Evolutionary conservation across 2,113 vertebrate species (phyloP), one percentile per base, ranked within the genome.

Genomic region (Kobus ellipsiprymnus): DNA sequence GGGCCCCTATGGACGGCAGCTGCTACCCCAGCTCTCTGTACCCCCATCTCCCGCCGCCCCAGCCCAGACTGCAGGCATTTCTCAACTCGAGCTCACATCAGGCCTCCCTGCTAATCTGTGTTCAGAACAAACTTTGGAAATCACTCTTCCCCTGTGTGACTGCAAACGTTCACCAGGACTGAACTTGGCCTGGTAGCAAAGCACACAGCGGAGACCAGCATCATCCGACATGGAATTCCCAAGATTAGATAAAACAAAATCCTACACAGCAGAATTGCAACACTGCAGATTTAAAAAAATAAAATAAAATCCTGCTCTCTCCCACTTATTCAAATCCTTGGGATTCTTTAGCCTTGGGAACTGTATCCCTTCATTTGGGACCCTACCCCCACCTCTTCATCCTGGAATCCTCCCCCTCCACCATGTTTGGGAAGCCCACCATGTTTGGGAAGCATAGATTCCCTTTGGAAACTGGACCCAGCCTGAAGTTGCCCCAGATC

Each of bases 1-100:
- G 33, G 33, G 30, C 4, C 17, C 25, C 48, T 8, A 0, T 10
- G 2, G 29, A 33, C 0, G 0, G 50, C 8, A 9, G 3, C 25
- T 29, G 17, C 81, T 44, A 30, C 21, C 52, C 21, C 10, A 17
- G 77, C 19, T 1, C 0, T 1, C 67, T 25, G 15, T 11, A 33
- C 9, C 9, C 46, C 1, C 9, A 11, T 30, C 16, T 48, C 2
- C 27, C 0, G 0, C 29, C 1, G 0, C 74, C 12, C 40, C 6
- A 2, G 40, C 6, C 64, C 84, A 36, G 48, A 21, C 80, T 14
- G 19, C 59, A 4, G 33, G 16, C 16, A 36, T 15, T 57, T 62
- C 85, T 36, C 48, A 5, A 6, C 21, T 12, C 1, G 2, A 77
- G 55, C 77, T 36, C 17, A 1, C 3, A 0, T 16, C 46, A 19